These are phyloP conservation scores for Euphonia xanthogaster DNA, from an alignment of 2,797 vertebrate genomes.

Conservation along the genomic window DNA sequence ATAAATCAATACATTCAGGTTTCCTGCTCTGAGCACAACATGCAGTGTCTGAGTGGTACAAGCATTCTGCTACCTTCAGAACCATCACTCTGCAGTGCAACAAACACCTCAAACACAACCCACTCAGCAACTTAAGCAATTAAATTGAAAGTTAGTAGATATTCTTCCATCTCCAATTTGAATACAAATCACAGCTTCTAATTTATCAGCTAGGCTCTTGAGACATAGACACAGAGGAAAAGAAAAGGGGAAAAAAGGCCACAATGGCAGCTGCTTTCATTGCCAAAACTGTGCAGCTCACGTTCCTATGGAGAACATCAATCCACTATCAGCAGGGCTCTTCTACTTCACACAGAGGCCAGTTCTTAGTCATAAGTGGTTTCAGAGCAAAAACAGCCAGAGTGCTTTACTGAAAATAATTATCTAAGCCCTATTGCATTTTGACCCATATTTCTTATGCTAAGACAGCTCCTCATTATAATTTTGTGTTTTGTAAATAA, in stretches of 20 bases:
- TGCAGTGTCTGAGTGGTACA: background rate
- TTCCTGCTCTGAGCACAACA: background rate
- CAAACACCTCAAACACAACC: background rate
- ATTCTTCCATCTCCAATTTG: background rate
- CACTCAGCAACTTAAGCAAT: background rate
- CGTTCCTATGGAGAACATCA: slow-evolving; percentile 3
- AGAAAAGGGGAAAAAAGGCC: background rate
- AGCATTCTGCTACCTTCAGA: background rate
- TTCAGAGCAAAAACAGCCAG: background rate
- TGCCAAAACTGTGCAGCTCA: background rate
- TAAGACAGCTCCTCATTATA: background rate
- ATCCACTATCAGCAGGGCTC: slow-evolving; percentile 8
- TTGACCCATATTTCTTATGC: background rate
- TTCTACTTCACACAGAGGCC: background rate
- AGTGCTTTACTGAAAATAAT: background rate
- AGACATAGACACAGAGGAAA: background rate
- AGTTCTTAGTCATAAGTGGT: background rate
- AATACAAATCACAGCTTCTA: slow-evolving; percentile 17
- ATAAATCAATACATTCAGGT: background rate
- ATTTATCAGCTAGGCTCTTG: background rate
- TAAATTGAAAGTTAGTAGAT: background rate
- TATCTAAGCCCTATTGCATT: background rate
- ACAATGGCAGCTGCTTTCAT: background rate
- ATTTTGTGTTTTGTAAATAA: background rate
- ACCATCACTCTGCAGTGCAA: background rate